Evolutionary conservation across 2,797 vertebrate species (phyloP).

Genomic region (Alca torda): DNA sequence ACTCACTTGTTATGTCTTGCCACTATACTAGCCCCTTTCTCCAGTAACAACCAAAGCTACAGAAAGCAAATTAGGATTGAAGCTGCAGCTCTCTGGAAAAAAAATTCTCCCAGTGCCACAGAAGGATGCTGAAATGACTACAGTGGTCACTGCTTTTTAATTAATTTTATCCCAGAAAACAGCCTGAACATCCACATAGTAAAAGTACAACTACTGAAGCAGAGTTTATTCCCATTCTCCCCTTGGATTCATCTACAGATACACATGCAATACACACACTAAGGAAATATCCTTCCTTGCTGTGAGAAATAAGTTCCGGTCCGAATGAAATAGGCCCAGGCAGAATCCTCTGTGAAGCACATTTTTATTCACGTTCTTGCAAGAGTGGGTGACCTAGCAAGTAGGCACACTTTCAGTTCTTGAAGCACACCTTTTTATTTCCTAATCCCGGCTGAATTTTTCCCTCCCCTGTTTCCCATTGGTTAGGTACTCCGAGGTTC

Average conservation of each 20-base stretch:
- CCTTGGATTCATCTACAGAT: not conserved
- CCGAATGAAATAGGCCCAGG: no score
- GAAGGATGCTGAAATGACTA: not conserved
- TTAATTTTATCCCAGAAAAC: not conserved
- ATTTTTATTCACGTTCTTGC: no score
- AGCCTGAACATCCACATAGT: not conserved
- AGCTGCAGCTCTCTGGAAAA: not conserved
- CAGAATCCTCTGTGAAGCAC: no score
- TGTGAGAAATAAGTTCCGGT: no score
- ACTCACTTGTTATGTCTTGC: accelerated
- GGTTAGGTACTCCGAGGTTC: no score
- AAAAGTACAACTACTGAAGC: not conserved
- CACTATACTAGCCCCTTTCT: not conserved
- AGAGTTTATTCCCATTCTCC: not conserved
- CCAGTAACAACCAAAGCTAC: not conserved
- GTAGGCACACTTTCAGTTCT: no score
- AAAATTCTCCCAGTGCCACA: not conserved
- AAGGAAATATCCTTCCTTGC: not conserved
- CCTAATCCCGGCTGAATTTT: no score
- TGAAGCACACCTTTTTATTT: no score
- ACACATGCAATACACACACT: not conserved
- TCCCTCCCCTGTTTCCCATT: no score
- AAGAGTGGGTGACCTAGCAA: no score
- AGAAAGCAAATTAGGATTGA: not conserved
- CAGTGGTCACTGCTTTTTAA: not conserved